Base-by-base conservation (phyloP, 2,888 invertebrate genomes). In the Lepidonotus clava region DNA sequence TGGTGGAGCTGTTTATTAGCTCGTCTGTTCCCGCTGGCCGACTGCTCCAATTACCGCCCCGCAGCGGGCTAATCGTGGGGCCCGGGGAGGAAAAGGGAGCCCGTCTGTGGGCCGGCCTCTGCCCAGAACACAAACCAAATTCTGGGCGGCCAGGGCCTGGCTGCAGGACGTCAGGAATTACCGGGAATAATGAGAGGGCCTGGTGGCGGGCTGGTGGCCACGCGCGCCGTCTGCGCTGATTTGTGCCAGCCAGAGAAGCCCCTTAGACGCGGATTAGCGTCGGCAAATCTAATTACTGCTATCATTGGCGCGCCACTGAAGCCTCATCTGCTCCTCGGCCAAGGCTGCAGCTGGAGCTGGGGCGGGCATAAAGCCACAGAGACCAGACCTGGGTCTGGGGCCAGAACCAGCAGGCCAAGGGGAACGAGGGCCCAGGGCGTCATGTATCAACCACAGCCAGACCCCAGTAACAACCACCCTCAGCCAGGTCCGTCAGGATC, bases 41-140 rank as follows among this genome's bases (percentile, higher is more conserved):
- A 61, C 61, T 61, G 24, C 61, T 28, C 24, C 61, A 61, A 61
- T 61, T 61, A 61, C 61, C 61, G 61, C 61, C 61, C 28, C 61
- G 11, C 61, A 2, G 5, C 28, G 11, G 61, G 61, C 61, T 61
- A 61, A 61, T 61, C 28, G 61, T 61, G 61, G 28, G 11, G 28
- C 28, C 11, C 28, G 61, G 18, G 46, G 28, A 4, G 61, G 61
- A 32, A 32, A 1, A 61, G 61, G 61, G 61, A 4, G 28, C 28
- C 24, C 2, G 28, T n/a, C 2, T 11, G 61, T 8, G 61, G 2
- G 28, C 4, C 61, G 28, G 11, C 53, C 53, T 53, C 53, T n/a
- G n/a, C n/a, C n/a, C n/a, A n/a, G n/a, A n/a, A n/a, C n/a, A 53
- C 4, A 53, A 61, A 61, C 61, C 24, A 61, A 61, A n/a, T 61